Conservation (phyloP, 2,888 invertebrate genomes). For the Eristalis arbustorum region DNA sequence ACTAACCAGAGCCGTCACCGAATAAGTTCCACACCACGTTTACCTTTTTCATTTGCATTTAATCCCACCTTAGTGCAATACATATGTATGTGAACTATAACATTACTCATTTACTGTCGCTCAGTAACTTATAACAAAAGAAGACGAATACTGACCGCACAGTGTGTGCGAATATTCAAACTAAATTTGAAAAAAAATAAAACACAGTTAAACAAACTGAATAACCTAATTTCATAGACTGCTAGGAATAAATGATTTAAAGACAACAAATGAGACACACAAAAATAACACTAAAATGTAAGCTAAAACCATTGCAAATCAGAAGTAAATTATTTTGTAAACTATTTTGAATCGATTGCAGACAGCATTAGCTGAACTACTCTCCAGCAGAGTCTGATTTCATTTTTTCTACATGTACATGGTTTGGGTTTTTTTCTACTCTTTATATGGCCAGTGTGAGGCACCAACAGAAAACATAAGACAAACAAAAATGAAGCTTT, state of each 20-base stretch:
- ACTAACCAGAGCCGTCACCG: not conserved
- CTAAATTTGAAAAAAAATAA: conserved; percentile 16
- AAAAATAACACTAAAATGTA: conserved; percentile 4
- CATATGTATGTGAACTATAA: not conserved
- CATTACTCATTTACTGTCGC: conserved; percentile 13
- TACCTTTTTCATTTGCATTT: not conserved
- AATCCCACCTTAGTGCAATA: not conserved
- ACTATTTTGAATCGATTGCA: conserved; percentile 22
- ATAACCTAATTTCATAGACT: conserved; percentile 66
- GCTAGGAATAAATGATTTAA: conserved; percentile 60
- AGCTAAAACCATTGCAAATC: not conserved
- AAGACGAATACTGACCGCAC: not conserved
- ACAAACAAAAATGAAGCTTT: conserved; percentile 34
- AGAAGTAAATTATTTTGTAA: conserved; percentile 6
- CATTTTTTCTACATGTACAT: not conserved
- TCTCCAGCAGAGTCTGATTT: conserved; percentile 5
- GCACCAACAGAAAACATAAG: conserved; percentile 14
- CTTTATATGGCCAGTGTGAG: conserved; percentile 24
- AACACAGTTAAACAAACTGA: conserved; percentile 47
- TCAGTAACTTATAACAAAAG: conserved; percentile 14
- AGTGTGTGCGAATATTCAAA: conserved; percentile 15
- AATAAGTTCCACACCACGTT: not conserved
- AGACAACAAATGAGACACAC: not conserved
- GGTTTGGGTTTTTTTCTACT: conserved; percentile 47
- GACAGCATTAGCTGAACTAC: conserved; percentile 15